Percentiles rank a stretch among this genome's conserved stretches.
These are phyloP conservation scores for Ochotona curzoniae DNA, from an alignment of 2,113 vertebrate species.

Conservation along the genomic window DNA sequence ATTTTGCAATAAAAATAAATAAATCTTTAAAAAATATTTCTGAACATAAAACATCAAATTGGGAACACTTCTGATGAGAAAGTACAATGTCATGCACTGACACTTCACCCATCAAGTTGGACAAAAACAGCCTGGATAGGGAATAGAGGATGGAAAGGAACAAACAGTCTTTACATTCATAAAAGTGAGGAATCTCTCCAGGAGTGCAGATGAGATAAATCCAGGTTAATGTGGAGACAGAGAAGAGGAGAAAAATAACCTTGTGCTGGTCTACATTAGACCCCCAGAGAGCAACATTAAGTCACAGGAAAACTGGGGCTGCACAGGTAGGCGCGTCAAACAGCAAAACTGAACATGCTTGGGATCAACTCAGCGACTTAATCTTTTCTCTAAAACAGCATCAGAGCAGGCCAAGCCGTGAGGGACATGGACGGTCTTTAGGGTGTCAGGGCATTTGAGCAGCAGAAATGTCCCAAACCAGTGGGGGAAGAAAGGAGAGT, in stretches of 20 bases:
- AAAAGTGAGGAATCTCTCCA: background rate
- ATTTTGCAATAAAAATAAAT: no score
- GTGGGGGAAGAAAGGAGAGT: background rate
- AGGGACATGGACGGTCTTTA: fast-evolving
- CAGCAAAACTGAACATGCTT: background rate
- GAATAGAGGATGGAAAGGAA: background rate
- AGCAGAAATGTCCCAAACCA: background rate
- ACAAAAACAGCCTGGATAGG: background rate
- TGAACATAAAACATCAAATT: background rate
- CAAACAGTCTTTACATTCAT: background rate
- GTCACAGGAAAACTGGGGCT: background rate
- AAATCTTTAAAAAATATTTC: background rate
- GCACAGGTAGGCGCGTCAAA: no score
- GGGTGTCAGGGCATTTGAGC: no score
- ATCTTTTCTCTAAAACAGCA: background rate
- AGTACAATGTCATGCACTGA: background rate
- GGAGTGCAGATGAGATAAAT: background rate
- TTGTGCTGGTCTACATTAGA: background rate
- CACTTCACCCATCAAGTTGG: background rate
- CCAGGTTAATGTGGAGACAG: background rate
- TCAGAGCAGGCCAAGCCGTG: background rate
- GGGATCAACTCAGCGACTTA: background rate
- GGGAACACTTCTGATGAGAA: background rate
- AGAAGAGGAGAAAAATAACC: background rate
- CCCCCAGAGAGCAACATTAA: background rate